Conservation (phyloP, 2,888 invertebrate species). For the Xestobium rufovillosum region DNA sequence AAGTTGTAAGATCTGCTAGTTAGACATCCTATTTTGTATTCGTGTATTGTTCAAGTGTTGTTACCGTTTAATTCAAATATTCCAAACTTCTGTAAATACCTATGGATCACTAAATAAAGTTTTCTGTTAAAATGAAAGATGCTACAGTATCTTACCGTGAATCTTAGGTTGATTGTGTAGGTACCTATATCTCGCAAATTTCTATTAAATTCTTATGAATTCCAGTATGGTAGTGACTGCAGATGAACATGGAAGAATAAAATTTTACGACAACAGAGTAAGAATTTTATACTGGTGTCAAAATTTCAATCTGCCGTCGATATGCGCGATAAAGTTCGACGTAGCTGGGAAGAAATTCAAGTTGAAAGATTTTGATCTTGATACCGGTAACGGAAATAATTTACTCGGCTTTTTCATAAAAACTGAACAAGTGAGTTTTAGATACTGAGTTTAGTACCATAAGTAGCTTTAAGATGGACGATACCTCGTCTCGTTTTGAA, state of each 20-base stretch:
- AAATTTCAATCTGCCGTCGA: slow-evolving; percentile 44
- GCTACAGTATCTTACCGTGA: too few species aligned
- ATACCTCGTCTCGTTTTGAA: too few species aligned
- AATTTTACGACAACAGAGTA: slow-evolving; percentile 53
- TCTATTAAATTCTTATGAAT: background rate
- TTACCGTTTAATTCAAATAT: too few species aligned
- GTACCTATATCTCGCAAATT: too few species aligned
- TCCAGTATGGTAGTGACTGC: slow-evolving; percentile 44
- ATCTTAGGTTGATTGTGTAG: too few species aligned
- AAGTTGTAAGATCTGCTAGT: too few species aligned
- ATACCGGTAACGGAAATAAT: background rate
- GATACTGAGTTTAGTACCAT: too few species aligned
- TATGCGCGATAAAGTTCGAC: slow-evolving; percentile 49
- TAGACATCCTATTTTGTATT: too few species aligned
- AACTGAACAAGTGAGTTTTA: background rate
- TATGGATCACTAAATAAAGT: too few species aligned
- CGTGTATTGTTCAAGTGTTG: too few species aligned
- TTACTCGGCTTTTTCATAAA: background rate
- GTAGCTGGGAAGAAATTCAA: slow-evolving; percentile 17
- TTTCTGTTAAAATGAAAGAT: too few species aligned
- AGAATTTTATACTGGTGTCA: slow-evolving; percentile 52
- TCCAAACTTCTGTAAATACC: too few species aligned
- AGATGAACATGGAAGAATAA: slow-evolving; percentile 48
- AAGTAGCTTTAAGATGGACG: slow-evolving; percentile 10
- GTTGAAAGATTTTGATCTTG: background rate